Evolutionary conservation across 1,140 invertebrate species (phyloP).

Genomic region (Halesus radiatus): DNA sequence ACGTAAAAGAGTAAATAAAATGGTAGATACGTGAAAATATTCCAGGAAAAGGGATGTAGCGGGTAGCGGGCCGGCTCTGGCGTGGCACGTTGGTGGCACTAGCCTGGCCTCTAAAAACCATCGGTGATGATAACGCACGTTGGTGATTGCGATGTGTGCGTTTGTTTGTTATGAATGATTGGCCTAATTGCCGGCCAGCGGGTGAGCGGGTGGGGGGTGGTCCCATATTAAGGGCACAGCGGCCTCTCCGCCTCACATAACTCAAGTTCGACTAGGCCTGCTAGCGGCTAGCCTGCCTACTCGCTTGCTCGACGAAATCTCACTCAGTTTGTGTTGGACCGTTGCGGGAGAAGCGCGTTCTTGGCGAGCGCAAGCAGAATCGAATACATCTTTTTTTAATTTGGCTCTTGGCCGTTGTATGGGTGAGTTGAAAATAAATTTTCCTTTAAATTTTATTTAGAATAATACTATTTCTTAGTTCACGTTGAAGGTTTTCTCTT

Average conservation of each 20-base stretch:
- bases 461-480: too few relatives aligned
- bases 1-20: too few relatives aligned
- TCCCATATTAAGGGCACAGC: slow-evolving; percentile 60
- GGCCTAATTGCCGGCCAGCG: neutral
- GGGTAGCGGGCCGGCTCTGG: neutral
- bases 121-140: too few relatives aligned
- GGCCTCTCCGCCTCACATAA: neutral
- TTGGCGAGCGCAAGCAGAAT: slow-evolving; percentile 63
- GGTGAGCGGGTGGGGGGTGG: slow-evolving; percentile 36
- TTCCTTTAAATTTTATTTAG: neutral
- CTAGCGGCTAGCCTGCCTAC: neutral
- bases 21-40: too few relatives aligned
- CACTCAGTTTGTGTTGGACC: slow-evolving; percentile 66
- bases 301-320: slow-evolving; percentile 57
- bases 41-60: too few relatives aligned
- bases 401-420: slow-evolving; percentile 72
- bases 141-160: too few relatives aligned
- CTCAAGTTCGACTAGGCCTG: too few relatives aligned
- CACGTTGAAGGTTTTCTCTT: neutral
- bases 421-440: slow-evolving; percentile 64
- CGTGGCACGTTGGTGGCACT: neutral
- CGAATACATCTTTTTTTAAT: slow-evolving; percentile 68
- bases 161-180: neutral
- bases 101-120: too few relatives aligned
- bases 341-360: slow-evolving; percentile 58